These are phyloP conservation scores for Teleiodes luculella DNA, from an alignment of 2,888 invertebrate species.

Conservation along the genomic window DNA sequence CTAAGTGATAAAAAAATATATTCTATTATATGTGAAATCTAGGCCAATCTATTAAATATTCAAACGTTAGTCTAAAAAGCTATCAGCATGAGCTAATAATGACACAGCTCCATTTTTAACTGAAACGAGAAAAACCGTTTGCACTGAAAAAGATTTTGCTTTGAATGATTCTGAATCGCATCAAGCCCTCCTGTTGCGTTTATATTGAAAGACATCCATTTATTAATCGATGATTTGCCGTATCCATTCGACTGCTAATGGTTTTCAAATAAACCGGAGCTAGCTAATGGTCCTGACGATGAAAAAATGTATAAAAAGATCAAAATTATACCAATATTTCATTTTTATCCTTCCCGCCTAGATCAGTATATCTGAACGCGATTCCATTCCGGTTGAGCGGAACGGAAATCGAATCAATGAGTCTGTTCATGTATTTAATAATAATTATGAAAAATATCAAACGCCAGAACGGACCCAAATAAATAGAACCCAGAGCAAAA, in stretches of 20 bases:
- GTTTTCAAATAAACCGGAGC: constrained; percentile 65
- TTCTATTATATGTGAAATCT: too few relatives aligned
- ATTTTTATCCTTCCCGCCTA: neutral
- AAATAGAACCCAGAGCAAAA: constrained; percentile 13
- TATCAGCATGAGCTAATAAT: neutral
- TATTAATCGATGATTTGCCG: constrained; percentile 55
- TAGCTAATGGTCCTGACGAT: constrained; percentile 56
- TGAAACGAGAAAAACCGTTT: neutral
- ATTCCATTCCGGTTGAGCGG: neutral
- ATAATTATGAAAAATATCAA: constrained; percentile 8
- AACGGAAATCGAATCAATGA: neutral
- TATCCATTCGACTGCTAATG: constrained; percentile 59
- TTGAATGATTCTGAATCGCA: constrained; percentile 22
- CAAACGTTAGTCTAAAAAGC: too few relatives aligned
- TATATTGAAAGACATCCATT: constrained; percentile 58
- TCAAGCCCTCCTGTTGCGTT: constrained; percentile 35
- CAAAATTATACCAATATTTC: constrained; percentile 2
- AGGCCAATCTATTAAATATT: too few relatives aligned
- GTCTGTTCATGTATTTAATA: constrained; percentile 3
- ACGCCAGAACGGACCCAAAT: neutral
- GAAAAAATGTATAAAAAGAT: constrained; percentile 42
- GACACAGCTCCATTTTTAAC: neutral
- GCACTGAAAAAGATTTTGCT: constrained; percentile 6
- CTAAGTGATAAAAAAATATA: too few relatives aligned
- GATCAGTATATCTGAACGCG: neutral